phyloP scores from a whole-genome alignment of 2,888 invertebrate species.

The Chloroclysta siterata region DNA sequence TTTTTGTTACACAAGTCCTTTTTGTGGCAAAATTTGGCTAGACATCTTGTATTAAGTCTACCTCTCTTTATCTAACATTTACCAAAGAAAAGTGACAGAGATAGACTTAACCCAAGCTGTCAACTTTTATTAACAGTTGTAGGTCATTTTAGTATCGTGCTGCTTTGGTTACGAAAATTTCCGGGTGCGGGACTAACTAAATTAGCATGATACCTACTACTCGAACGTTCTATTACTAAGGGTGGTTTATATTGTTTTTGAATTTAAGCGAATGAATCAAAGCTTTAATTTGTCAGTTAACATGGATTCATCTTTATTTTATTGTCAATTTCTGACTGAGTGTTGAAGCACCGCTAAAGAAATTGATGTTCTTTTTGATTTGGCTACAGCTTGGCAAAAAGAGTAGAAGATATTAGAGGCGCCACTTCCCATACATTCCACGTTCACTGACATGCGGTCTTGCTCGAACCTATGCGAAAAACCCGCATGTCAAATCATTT shows the following conservation, averaged over 20 bases:
- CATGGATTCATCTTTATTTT: not conserved
- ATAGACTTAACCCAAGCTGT: constrained; percentile 6
- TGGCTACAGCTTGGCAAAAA: too few relatives aligned
- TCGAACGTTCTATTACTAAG: too few relatives aligned
- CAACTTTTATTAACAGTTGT: not conserved
- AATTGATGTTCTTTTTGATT: not conserved
- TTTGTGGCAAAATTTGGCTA: constrained; percentile 7
- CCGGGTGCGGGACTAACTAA: too few relatives aligned
- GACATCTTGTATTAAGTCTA: constrained; percentile 9
- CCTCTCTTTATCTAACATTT: constrained; percentile 24
- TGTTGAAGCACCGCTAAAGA: not conserved
- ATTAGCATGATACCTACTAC: too few relatives aligned
- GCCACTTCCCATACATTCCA: too few relatives aligned
- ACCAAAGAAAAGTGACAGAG: constrained; percentile 29
- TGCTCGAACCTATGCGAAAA: too few relatives aligned
- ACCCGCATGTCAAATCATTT: too few relatives aligned
- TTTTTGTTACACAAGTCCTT: not conserved
- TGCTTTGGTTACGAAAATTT: not conserved
- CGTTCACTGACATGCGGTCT: too few relatives aligned
- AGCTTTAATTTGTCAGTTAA: constrained; percentile 9
- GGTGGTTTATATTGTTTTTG: not conserved
- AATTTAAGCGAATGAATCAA: not conserved
- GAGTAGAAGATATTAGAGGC: too few relatives aligned
- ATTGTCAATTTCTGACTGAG: not conserved
- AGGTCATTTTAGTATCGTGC: not conserved